These are phyloP conservation scores for Mythimna loreyi DNA, from an alignment of 2,888 invertebrate species.

Conservation along the genomic window DNA sequence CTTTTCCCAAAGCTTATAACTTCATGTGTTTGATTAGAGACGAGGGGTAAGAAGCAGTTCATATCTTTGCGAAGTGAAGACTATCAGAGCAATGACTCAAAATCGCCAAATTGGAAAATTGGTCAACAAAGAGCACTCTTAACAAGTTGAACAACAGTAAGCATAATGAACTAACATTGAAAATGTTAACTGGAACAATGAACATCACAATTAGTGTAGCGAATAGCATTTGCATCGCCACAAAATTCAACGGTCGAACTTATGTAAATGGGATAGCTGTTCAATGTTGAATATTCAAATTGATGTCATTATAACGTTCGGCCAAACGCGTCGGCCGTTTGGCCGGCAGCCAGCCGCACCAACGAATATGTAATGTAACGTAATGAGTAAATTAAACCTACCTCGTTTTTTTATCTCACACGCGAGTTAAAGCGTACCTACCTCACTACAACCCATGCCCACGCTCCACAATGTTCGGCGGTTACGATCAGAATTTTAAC, in stretches of 20 bases:
- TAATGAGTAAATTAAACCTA: constrained; percentile 88
- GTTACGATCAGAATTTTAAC: constrained; percentile 68
- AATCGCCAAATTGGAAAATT: not conserved
- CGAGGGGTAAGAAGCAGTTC: not conserved
- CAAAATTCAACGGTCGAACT: constrained; percentile 90
- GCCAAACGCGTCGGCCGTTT: constrained; percentile 85
- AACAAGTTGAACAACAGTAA: constrained; percentile 44
- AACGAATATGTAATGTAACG: constrained; percentile 85
- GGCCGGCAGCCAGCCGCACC: constrained; percentile 85
- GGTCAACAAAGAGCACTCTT: constrained; percentile 20
- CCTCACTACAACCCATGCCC: constrained; percentile 61
- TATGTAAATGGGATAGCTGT: constrained; percentile 89
- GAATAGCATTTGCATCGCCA: constrained; percentile 86
- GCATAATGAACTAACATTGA: constrained; percentile 64
- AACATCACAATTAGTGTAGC: constrained; percentile 86
- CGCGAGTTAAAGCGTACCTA: constrained; percentile 75
- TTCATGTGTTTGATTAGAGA: not conserved
- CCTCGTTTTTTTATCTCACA: constrained; percentile 79
- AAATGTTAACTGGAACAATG: constrained; percentile 78
- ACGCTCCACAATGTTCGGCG: constrained; percentile 67
- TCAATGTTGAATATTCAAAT: constrained; percentile 91
- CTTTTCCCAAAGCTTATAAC: too few species aligned
- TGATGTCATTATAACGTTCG: constrained; percentile 91
- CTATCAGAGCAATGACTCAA: not conserved
- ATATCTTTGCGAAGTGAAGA: not conserved